These are phyloP conservation scores for Philereme transversata DNA, from an alignment of 2,888 invertebrate genomes.

Conservation along the genomic window DNA sequence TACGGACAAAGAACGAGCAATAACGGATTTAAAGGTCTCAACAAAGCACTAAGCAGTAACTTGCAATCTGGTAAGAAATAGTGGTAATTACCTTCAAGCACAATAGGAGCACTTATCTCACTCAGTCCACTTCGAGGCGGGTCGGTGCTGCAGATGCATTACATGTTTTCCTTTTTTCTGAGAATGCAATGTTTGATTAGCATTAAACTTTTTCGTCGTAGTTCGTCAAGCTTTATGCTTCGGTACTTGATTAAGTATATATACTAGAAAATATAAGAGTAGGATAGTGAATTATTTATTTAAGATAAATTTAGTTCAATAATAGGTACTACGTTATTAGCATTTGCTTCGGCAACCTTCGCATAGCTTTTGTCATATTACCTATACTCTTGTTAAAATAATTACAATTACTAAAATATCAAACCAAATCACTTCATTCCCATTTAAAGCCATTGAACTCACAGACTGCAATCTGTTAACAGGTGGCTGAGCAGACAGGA, in stretches of 20 bases:
- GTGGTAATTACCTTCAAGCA: constrained; percentile 26
- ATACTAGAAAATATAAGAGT: no score
- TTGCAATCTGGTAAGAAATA: constrained; percentile 28
- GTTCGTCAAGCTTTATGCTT: constrained; percentile 2
- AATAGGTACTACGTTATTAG: no score
- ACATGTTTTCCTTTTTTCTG: constrained; percentile 20
- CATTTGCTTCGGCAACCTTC: no score
- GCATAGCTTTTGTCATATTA: no score
- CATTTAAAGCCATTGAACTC: constrained; percentile 2
- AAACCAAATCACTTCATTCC: neutral
- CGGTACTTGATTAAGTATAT: no score
- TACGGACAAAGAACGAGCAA: neutral
- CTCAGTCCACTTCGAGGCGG: constrained; percentile 24
- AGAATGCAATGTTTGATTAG: constrained; percentile 7
- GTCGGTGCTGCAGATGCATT: constrained; percentile 22
- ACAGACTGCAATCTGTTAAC: constrained; percentile 35
- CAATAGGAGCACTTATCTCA: constrained; percentile 28
- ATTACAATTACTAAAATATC: neutral
- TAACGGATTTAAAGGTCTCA: constrained; percentile 9
- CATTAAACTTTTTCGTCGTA: constrained; percentile 4
- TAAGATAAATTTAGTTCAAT: no score
- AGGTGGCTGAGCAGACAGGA: constrained; percentile 92
- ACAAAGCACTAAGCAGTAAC: constrained; percentile 16
- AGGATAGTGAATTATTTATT: no score
- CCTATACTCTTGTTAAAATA: neutral